A percentile compares a stretch with the other conserved stretches of the same genome.
Evolutionary conservation across 2,888 invertebrate genomes (phyloP).

Genomic region (Thelaira solivaga): DNA sequence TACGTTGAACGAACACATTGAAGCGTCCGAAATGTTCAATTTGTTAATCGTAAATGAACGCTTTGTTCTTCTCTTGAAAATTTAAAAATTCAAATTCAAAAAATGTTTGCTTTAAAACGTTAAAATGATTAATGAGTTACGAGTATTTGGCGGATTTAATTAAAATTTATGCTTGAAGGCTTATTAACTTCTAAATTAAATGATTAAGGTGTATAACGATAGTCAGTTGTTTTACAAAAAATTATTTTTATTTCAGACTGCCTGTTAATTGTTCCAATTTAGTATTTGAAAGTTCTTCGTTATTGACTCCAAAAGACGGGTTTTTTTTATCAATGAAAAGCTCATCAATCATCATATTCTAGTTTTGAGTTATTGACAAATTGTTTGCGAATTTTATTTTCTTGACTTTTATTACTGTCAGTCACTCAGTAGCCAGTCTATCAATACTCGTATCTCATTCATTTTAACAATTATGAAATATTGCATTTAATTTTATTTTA

Average conservation of each 20-base stretch:
- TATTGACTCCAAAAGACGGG: conserved; percentile 1
- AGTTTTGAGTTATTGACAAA: conserved; percentile 34
- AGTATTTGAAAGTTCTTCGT: neutral
- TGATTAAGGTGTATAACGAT: conserved; percentile 8
- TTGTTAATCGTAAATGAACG: no score
- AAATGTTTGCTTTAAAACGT: no score
- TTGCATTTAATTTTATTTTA: conserved; percentile 13
- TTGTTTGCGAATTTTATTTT: conserved; percentile 19
- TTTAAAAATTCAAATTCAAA: neutral
- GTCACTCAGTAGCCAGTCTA: conserved; percentile 35
- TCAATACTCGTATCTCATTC: conserved; percentile 3
- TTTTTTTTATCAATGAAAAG: conserved; percentile 9
- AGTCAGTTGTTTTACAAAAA: conserved; percentile 3
- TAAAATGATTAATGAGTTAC: conserved; percentile 47
- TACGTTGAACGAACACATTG: no score
- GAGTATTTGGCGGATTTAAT: conserved; percentile 34
- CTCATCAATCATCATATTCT: conserved; percentile 55
- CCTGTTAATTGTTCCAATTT: conserved; percentile 25
- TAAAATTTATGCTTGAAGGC: conserved; percentile 31
- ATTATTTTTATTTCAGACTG: neutral
- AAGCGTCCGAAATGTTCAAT: no score
- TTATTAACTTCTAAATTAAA: neutral
- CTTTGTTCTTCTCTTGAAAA: conserved; percentile 40
- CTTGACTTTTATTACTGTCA: conserved; percentile 30
- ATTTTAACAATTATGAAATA: conserved; percentile 41